A percentile compares a stretch with the other conserved stretches of the same genome.
Conservation (phyloP, 2,113 vertebrate species). For the Caretta caretta region DNA sequence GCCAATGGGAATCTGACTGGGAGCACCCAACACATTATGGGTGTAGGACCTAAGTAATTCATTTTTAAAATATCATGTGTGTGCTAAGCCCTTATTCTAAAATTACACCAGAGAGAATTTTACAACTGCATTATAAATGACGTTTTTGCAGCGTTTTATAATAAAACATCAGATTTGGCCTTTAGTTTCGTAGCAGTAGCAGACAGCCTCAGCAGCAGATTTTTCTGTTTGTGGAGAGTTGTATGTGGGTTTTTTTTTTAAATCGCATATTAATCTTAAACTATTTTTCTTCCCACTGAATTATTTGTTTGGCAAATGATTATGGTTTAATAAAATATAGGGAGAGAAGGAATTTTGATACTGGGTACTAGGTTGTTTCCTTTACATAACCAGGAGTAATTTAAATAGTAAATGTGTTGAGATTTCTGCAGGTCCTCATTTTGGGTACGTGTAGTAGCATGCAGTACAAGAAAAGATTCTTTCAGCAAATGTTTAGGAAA, state of each 20-base stretch:
- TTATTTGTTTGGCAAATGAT: background rate
- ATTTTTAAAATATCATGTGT: background rate
- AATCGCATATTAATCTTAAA: background rate
- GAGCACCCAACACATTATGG: background rate
- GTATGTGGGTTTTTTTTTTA: background rate
- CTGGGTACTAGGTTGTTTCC: conserved; percentile 2
- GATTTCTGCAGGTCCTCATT: conserved; percentile 35
- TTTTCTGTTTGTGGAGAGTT: background rate
- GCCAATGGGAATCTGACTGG: background rate
- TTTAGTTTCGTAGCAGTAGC: background rate
- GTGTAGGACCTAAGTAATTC: background rate
- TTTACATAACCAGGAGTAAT: conserved; percentile 28
- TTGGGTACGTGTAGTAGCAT: conserved; percentile 50
- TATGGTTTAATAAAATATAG: background rate
- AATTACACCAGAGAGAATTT: background rate
- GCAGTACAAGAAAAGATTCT: conserved; percentile 71
- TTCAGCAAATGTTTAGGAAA: conserved; percentile 85
- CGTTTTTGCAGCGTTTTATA: background rate
- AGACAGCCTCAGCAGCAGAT: background rate
- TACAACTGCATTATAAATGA: background rate
- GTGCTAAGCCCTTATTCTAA: background rate
- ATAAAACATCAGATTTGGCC: background rate
- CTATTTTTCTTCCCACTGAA: background rate
- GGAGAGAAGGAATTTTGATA: background rate
- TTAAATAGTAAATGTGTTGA: conserved; percentile 23